phyloP scores from a whole-genome alignment of 2,888 invertebrate genomes.

The Drosophila rellima region DNA sequence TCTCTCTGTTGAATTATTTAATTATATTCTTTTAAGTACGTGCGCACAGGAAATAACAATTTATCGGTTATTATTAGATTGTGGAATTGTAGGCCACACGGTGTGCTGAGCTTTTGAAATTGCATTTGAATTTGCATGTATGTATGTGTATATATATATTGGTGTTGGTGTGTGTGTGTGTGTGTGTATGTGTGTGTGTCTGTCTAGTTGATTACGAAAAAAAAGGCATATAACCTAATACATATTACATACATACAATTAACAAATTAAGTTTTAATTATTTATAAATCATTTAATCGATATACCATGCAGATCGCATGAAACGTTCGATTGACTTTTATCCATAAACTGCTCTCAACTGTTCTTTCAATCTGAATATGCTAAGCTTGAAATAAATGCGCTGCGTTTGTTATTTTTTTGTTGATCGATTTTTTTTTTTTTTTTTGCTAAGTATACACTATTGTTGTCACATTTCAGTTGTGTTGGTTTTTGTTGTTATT shows the following conservation, averaged over 20 bases:
- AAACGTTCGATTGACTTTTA: constrained; percentile 27
- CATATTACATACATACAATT: constrained; percentile 49
- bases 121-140: constrained; percentile 20
- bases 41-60: constrained; percentile 78
- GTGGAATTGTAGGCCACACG: constrained; percentile 56
- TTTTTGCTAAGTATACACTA: constrained; percentile 53
- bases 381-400: constrained; percentile 58
- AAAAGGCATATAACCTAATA: constrained; percentile 30
- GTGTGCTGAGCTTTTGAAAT: constrained; percentile 55
- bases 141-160: too few relatives aligned
- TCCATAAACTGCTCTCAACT: constrained; percentile 22
- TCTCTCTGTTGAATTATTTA: constrained; percentile 41
- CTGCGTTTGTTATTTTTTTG: constrained; percentile 21
- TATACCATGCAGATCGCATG: constrained; percentile 21
- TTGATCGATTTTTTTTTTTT: background rate
- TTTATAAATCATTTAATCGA: constrained; percentile 30
- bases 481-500: constrained; percentile 29
- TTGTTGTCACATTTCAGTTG: constrained; percentile 49
- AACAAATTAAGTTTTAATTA: constrained; percentile 49
- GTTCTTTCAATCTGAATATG: constrained; percentile 39
- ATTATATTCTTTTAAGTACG: constrained; percentile 63
- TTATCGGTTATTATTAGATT: constrained; percentile 30
- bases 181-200: constrained; percentile 18
- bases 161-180: constrained; percentile 30
- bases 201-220: constrained; percentile 32